These are phyloP conservation scores for Drosophila colorata DNA, from an alignment of 2,888 invertebrate genomes.

Conservation along the genomic window DNA sequence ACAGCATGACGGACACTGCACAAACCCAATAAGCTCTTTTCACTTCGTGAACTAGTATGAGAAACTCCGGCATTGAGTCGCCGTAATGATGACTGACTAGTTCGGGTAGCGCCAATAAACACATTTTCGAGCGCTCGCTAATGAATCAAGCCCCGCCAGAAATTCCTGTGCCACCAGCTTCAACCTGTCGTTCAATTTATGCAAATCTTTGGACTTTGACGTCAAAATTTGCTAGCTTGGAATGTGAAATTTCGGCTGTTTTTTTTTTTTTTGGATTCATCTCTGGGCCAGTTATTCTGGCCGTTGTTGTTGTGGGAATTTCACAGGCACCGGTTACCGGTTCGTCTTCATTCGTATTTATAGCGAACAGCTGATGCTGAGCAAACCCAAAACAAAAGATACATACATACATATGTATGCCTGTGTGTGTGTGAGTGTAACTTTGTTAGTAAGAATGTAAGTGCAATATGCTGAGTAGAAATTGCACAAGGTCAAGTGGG, in stretches of 20 bases:
- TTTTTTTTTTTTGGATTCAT: slow-evolving; percentile 45
- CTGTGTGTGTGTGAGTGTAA: neutral
- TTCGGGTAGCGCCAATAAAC: slow-evolving; percentile 60
- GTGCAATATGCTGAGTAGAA: slow-evolving; percentile 6
- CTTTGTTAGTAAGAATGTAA: slow-evolving; percentile 6
- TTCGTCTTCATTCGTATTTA: slow-evolving; percentile 33
- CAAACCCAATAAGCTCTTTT: no score
- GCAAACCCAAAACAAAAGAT: slow-evolving; percentile 8
- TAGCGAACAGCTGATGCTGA: slow-evolving; percentile 45
- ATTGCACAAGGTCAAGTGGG: slow-evolving; percentile 64
- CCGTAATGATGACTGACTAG: slow-evolving; percentile 63
- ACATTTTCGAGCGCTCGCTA: slow-evolving; percentile 54
- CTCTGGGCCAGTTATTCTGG: slow-evolving; percentile 20
- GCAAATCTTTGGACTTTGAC: slow-evolving; percentile 77
- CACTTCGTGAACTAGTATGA: no score
- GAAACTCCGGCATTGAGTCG: slow-evolving; percentile 39
- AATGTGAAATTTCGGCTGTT: slow-evolving; percentile 80
- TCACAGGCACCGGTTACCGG: slow-evolving; percentile 50
- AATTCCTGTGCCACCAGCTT: slow-evolving; percentile 68
- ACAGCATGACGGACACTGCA: no score
- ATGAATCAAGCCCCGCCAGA: slow-evolving; percentile 74
- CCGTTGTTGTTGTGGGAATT: slow-evolving; percentile 62
- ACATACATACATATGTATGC: neutral
- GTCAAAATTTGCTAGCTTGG: slow-evolving; percentile 74
- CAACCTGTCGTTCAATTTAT: slow-evolving; percentile 56